Evolutionary conservation across 2,797 vertebrate species (phyloP).

Genomic region (Saguinus oedipus): DNA sequence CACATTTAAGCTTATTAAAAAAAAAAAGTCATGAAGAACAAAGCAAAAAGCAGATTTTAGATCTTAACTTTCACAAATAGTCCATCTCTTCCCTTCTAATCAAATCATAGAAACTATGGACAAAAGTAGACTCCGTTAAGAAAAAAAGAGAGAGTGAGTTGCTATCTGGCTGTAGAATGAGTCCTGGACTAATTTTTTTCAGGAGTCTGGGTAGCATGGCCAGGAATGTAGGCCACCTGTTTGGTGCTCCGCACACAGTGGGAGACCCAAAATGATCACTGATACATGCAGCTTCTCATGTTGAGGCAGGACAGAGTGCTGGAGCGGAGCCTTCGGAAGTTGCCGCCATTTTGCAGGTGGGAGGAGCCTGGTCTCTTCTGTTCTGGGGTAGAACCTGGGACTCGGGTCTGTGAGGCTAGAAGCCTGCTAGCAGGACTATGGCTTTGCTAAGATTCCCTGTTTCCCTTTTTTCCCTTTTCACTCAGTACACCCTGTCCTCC

Average conservation of each 20-base stretch:
- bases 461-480: neutral
- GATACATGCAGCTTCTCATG: too few species aligned
- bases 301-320: too few species aligned
- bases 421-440: accelerated
- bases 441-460: too few species aligned
- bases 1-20: neutral
- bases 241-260: accelerated
- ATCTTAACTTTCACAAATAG: conserved; percentile 31
- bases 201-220: neutral
- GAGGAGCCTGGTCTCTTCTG: too few species aligned
- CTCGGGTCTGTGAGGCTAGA: too few species aligned
- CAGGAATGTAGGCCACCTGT: neutral
- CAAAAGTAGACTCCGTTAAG: neutral
- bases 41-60: neutral
- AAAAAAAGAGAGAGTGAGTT: neutral
- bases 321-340: too few species aligned
- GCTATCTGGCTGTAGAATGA: neutral
- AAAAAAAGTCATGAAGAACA: conserved; percentile 6
- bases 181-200: neutral
- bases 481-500: neutral
- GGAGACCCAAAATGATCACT: neutral
- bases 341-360: too few species aligned
- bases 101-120: neutral
- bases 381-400: too few species aligned
- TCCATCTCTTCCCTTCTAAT: neutral